A percentile compares a stretch with the other conserved stretches of the same genome.
Conservation (phyloP, 2,797 vertebrate species). For the Peromyscus attwateri region DNA sequence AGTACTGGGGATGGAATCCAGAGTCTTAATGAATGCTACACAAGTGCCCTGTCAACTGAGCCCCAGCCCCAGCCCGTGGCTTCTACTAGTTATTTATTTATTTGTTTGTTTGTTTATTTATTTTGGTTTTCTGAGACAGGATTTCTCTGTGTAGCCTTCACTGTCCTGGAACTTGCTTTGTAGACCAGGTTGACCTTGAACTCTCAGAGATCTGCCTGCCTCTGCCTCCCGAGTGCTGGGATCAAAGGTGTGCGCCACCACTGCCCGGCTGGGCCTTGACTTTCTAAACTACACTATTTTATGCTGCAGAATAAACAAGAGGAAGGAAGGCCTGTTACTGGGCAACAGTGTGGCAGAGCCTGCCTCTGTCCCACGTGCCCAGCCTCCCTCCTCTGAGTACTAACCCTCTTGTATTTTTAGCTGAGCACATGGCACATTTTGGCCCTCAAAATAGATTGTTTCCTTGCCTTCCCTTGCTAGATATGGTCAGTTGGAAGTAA, state of each 20-base stretch:
- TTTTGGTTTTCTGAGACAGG: neutral
- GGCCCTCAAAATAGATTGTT: conserved; percentile 36
- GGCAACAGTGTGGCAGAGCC: neutral
- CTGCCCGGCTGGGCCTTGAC: neutral
- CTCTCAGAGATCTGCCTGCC: neutral
- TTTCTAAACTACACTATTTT: neutral
- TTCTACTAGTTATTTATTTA: too few species aligned
- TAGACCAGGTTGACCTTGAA: neutral
- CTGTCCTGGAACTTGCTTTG: neutral
- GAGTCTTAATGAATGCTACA: too few species aligned
- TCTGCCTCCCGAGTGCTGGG: neutral
- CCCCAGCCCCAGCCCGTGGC: neutral
- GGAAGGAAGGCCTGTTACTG: neutral
- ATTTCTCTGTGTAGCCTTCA: neutral
- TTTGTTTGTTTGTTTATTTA: too few species aligned
- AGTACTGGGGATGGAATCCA: too few species aligned
- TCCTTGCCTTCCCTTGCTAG: conserved; percentile 25
- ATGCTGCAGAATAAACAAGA: neutral
- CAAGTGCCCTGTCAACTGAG: neutral
- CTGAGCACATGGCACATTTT: neutral
- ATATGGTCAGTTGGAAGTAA: conserved; percentile 43
- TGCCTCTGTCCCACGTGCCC: neutral
- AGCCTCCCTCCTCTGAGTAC: neutral
- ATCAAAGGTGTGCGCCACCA: neutral
- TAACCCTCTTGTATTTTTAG: conserved; percentile 1